Percentiles rank a stretch among this genome's conserved stretches.
phyloP scores from a whole-genome alignment of 1,140 invertebrate species.

The Temnothorax longispinosus region DNA sequence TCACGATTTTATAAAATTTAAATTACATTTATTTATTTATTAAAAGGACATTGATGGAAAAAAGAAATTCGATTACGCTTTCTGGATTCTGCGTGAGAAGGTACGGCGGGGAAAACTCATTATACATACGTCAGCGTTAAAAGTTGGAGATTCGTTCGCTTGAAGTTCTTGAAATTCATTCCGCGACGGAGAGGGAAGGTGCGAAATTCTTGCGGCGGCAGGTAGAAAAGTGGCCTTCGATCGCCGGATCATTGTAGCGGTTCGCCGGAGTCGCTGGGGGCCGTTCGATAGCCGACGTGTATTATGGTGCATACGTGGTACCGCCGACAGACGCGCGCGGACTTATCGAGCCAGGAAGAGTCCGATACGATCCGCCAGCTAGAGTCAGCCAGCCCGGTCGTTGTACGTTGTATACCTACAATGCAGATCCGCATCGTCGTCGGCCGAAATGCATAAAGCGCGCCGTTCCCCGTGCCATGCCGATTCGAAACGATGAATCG shows the following conservation, averaged over 20 bases:
- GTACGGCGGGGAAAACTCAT: not conserved
- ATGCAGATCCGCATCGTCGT: slow-evolving; percentile 48
- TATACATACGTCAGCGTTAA: not conserved
- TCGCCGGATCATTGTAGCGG: slow-evolving; percentile 33
- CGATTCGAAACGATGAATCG: slow-evolving; percentile 34
- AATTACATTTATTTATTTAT: not conserved
- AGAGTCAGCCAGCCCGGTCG: not conserved
- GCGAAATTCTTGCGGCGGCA: not conserved
- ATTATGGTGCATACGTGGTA: slow-evolving; percentile 42
- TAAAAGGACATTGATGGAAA: not conserved
- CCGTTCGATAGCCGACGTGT: slow-evolving; percentile 23
- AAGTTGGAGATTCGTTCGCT: not conserved
- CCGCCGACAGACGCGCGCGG: slow-evolving; percentile 25
- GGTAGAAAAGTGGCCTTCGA: slow-evolving; percentile 28
- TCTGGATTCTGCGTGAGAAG: not conserved
- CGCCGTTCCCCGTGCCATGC: not conserved
- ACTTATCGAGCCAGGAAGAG: slow-evolving; percentile 28
- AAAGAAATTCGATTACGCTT: too few species aligned
- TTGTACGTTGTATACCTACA: slow-evolving; percentile 22
- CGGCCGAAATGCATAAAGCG: slow-evolving; percentile 12
- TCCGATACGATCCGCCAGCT: slow-evolving; percentile 33
- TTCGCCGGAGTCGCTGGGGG: not conserved
- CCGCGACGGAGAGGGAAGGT: not conserved
- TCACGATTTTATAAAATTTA: not conserved
- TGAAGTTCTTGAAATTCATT: not conserved